Percentiles rank a stretch among this genome's conserved stretches.
Conservation (phyloP, 1,140 invertebrate species). For the Danaus plexippus region DNA sequence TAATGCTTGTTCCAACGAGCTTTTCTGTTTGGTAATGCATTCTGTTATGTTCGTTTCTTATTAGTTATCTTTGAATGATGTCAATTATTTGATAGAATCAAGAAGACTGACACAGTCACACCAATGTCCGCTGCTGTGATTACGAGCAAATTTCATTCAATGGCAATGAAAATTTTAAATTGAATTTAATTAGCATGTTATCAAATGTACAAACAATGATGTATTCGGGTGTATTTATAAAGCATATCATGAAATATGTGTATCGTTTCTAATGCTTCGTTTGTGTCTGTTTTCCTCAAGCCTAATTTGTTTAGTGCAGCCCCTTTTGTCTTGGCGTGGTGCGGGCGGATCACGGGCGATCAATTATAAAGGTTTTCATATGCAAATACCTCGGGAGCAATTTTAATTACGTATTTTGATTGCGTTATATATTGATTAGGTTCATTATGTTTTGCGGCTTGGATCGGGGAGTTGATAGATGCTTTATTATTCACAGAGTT, state of each 20-base stretch:
- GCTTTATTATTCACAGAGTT: conserved; percentile 26
- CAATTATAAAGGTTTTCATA: conserved; percentile 63
- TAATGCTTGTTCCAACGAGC: conserved; percentile 1
- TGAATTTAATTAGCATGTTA: no score
- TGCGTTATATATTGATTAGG: conserved; percentile 58
- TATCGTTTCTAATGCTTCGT: conserved; percentile 1
- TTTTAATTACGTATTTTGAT: conserved; percentile 60
- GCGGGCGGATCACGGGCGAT: conserved; percentile 27
- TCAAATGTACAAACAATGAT: no score
- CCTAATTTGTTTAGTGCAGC: conserved; percentile 30
- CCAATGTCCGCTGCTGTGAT: no score
- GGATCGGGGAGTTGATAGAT: conserved; percentile 14
- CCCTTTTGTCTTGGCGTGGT: conserved; percentile 40
- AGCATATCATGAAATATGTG: no score
- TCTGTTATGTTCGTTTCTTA: no score
- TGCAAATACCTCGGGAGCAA: conserved; percentile 55
- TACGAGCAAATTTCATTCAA: no score
- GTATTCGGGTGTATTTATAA: no score
- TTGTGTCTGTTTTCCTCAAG: conserved; percentile 26
- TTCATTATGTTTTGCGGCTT: conserved; percentile 26
- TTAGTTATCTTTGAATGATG: no score
- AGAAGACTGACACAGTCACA: no score
- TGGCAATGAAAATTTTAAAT: no score
- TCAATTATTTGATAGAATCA: no score
- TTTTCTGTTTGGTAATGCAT: no score